Evolutionary conservation across 1,140 invertebrate genomes (phyloP), one percentile per base, ranked within the genome.

Genomic region (Drosophila orosa): DNA sequence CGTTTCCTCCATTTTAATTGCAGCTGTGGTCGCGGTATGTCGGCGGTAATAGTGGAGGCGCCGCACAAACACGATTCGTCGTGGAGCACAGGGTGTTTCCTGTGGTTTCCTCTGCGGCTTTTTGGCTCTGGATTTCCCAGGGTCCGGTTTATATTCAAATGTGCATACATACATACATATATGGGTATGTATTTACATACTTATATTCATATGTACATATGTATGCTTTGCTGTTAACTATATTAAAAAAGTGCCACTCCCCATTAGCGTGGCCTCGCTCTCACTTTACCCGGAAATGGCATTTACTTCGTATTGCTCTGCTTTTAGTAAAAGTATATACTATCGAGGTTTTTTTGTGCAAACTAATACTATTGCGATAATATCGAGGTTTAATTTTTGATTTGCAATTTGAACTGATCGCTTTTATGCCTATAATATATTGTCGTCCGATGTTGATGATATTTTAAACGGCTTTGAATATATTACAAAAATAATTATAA

Each of bases 1-100:
- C 33, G 73, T 62, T 78, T 61, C 69, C 69, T 75, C 66, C 58
- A 79, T 82, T 87, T 86, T 87, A 86, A 86, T 86, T 87, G 78
- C 83, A 68, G 65, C 78, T 71, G 57, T 27, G 67, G 68, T 44
- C 68, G 48, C 22, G 33, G 56, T 61, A 25, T 61, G 33, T 39
- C 17, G 27, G 39, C n/a, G 29, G 45, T 58, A 22, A 37, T 52
- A 66, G n/a, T 39, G 37, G 22, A 65, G 73, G 33, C 42, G 60
- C 37, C 71, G 19, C 71, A 58, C 42, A 75, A 75, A 75, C 73
- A 75, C 62, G 71, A 22, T 25, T 52, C 24, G 57, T 1, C 45
- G 27, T 42, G 33, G 39, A 48, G 54, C 37, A 33, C 44, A 19
- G 56, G 56, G 67, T 40, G 47, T 54, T 65, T 73, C 29, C 73